Base-by-base conservation (phyloP, 2,113 vertebrate species). In the Antechinus flavipes region DNA sequence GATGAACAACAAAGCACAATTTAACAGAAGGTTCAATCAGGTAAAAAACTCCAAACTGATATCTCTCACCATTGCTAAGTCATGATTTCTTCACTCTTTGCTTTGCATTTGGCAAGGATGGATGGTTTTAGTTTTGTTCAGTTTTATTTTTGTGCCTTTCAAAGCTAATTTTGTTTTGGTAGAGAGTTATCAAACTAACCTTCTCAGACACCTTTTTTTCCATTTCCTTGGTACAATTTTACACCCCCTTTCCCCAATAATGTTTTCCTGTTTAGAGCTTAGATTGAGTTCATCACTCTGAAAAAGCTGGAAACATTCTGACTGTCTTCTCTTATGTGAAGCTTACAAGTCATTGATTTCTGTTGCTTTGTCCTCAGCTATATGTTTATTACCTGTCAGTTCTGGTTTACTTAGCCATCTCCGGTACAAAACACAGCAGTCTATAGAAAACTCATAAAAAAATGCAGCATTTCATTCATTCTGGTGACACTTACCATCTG, bases 371-470 rank as follows among this genome's bases (percentile, higher is more conserved):
- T 96, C 94, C 92, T 94, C 55, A 96, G 97, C 96, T 98, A 96
- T 97, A 97, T 97, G 98, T 98, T 98, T 97, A 98, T 98, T 98
- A 97, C 97, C 92, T 98, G 98, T 98, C 98, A 98, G 97, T 97
- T 97, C 97, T 94, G 92, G 95, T 98, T 98, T 98, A 95, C 91
- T 98, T 95, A 95, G 95, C 95, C 95, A 94, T 97, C 96, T 92
- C 95, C 94, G 94, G 84, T 89, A 95, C 25, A 91, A 96, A 97
- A 97, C 90, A 96, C 96, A 55, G 89, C 93, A 95, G 76, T 98
- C 97, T 95, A 96, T 97, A 97, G 93, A 54, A 30, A 95, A 95
- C 95, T 96, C 93, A 94, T 97, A 94, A 94, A 97, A 56, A 93
- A 96, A 76, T 96, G 58, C 46, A 91, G 54, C 89, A 97, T 95